These are phyloP conservation scores for Arrhamphus sclerolepis DNA, from an alignment of 2,797 vertebrate species.

Conservation along the genomic window DNA sequence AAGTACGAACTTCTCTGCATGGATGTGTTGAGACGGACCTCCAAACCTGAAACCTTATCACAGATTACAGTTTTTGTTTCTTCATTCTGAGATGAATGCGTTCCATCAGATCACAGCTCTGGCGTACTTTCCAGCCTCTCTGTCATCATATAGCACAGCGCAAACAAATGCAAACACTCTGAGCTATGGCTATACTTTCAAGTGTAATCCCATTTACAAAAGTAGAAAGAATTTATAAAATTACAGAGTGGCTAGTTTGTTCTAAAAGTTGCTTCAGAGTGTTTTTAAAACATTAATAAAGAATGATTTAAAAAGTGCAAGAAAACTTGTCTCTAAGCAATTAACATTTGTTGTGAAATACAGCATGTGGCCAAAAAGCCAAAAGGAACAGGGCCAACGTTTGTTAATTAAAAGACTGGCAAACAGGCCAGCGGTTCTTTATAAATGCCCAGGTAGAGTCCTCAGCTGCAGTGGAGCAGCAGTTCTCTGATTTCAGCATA, in stretches of 20 bases:
- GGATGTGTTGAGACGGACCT: no score
- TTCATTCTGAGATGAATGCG: conserved; percentile 8
- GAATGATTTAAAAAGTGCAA: background rate
- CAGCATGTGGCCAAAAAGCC: conserved; percentile 8
- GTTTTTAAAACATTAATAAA: no score
- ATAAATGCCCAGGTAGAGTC: conserved; percentile 18
- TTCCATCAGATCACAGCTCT: background rate
- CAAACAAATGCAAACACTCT: background rate
- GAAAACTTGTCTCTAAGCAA: background rate
- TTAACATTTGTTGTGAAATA: conserved; percentile 5
- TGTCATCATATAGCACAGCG: conserved; percentile 1
- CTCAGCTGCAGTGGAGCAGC: conserved; percentile 23
- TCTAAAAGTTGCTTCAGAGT: conserved; percentile 2
- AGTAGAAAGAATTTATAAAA: background rate
- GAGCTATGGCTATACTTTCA: background rate
- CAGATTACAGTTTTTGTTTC: background rate
- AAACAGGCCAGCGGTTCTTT: conserved; percentile 36
- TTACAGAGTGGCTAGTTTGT: conserved; percentile 1
- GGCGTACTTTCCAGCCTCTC: background rate
- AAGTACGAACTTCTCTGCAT: no score
- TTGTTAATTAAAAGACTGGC: conserved; percentile 38
- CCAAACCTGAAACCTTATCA: no score
- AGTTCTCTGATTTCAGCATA: conserved; percentile 12
- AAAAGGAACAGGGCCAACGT: conserved; percentile 1
- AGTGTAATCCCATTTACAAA: background rate